Evolutionary conservation across 2,797 vertebrate genomes (phyloP), one percentile per base, ranked within the genome.

Genomic region (Nyctalus aviator): DNA sequence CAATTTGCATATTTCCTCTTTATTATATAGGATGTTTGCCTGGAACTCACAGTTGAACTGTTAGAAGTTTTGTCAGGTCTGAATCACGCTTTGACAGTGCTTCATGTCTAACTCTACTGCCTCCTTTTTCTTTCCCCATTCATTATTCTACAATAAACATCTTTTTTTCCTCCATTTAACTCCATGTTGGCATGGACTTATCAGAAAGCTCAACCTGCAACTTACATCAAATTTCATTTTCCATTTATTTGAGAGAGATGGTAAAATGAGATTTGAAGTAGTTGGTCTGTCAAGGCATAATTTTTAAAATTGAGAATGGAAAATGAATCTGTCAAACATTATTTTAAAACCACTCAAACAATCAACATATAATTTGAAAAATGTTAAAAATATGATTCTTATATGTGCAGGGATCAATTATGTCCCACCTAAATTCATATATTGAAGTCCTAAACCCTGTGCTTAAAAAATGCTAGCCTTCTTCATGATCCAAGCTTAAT

Each of bases 151-250:
- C 9, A 94, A 30, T 73, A 88, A 88, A 82, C 9, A 73, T 81
- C 91, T 96, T 82, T 81, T 89, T 96, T 82, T n/a, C 73, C 57
- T 25, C 57, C 44, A 64, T n/a, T 81, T 88, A 87, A 44, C 64
- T 91, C 14, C 27, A 82, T 72, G 15, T 86, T 4, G 62, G 27
- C 50, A 37, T 81, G 59, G 50, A 41, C 4, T 94, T 92, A 35
- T 17, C 41, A 81, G 41, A 91, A 37, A 95, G 75, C 8, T 59
- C 76, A 86, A 87, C 35, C 3, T 82, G 59, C 32, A 89, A 76
- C 25, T 84, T 79, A 86, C 3, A 41, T 84, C 75, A 66, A 66
- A 66, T 87, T 87, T 37, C 12, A 41, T 91, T 95, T 73, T 89
- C 20, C 23, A 72, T 82, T 53, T 69, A 72, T 81, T 23, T 50